Evolutionary conservation across 2,888 invertebrate genomes (phyloP), one percentile per base, ranked within the genome.

Genomic region (Phyllotreta cruciferae): DNA sequence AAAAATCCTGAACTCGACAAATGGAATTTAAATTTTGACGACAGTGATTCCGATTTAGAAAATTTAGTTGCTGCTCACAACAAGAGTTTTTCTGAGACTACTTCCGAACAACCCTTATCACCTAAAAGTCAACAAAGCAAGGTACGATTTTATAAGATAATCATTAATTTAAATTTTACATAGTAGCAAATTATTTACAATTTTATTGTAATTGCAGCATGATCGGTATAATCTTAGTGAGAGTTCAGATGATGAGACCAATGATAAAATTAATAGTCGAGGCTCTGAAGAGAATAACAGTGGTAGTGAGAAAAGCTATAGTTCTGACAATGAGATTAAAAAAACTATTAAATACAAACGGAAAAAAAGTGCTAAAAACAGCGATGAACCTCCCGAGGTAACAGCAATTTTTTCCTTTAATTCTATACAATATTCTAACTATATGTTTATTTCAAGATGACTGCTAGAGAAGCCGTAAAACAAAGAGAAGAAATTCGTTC

Each of bases 401-500:
- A 34, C 8, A 38, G 53, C 24, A 37, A 24, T 24, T 60, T 24
- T 3, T 37, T 37, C 37, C 24, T 7, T 44, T 6, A 13, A 2
- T 44, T 44, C 24, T 7, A 56, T 37, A 41, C n/a, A 36, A 10
- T 39, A 14, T 35, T 36, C n/a, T n/a, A n/a, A 47, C 45, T 35
- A 24, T 49, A 13, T 45, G 62, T 63, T 58, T 65, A 62, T 36
- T 69, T 71, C 73, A 71, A 89, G 88, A 87, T 87, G 80, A 86
- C 89, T 9, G 87, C 87, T 9, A 89, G 88, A 76, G 85, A 87
- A 77, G 89, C 89, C 36, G 83, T 87, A 74, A 85, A 88, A 72
- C 88, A 89, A 63, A 88, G 89, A 83, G 87, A 87, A 71, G 86
- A 90, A 73, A 91, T 95, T 66, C 89, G 89, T 75, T 92, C 93